Base-by-base conservation (phyloP, 2,888 invertebrate species). In the Stegophylla sp. region DNA sequence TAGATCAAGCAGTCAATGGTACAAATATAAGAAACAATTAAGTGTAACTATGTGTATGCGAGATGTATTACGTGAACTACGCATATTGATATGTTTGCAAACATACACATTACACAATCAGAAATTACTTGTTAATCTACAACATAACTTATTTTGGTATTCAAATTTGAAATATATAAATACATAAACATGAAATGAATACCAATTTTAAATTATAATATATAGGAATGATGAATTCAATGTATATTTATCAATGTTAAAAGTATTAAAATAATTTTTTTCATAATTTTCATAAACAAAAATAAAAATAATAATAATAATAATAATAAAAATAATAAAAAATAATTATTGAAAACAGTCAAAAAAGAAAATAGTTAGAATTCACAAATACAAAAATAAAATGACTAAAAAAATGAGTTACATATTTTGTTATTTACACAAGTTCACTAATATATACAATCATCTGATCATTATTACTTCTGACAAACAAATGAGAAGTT, bases 301-400 rank as follows among this genome's bases (percentile, higher is more conserved):
- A 79, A 79, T 59, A 77, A 59, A 45, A 79, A 69, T 59, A 69
- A 76, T 59, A 69, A 77, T 64, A 53, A 71, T 20, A 59, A 71
- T 41, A 75, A 75, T 64, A 75, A 69, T 45, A 77, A 66, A 41
- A 75, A 61, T 51, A 64, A 75, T 51, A 76, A 66, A 26, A 73
- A 64, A 69, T 69, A 79, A 71, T 79, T 17, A 61, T 79, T 51
- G 12, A 79, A 79, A 79, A 79, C 77, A 79, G 71, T 79, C 61
- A 71, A 9, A 63, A 71, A 79, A 79, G 61, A 79, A 79, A 79
- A 79, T 71, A 71, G 79, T 79, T 79, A 79, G 34, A 79, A 71
- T 76, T 79, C 61, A 79, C 71, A 79, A 79, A 79, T 79, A 71
- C 79, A 79, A 79, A 79, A 79, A 79, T 79, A 79, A 79, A 79